phyloP scores from a whole-genome alignment of 2,888 invertebrate species.

The Willowsia nigromaculata region DNA sequence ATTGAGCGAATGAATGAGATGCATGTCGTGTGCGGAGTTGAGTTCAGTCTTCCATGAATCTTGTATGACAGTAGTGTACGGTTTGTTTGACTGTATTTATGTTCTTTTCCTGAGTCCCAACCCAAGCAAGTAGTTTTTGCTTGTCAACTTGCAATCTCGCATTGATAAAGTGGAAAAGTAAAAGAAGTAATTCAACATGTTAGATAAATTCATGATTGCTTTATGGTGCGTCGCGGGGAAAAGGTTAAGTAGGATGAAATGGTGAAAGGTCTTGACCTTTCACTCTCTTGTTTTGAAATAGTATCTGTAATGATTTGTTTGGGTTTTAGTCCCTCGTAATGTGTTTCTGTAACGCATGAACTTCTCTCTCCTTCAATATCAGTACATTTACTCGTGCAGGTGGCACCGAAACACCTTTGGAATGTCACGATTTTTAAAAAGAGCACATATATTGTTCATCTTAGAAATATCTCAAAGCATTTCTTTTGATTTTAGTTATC shows the following conservation, averaged over 20 bases:
- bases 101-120: too few species aligned
- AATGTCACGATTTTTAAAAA: conserved; percentile 19
- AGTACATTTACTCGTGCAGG: background rate
- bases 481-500: background rate
- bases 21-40: background rate
- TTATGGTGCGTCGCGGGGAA: background rate
- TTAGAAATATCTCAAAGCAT: background rate
- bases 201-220: too few species aligned
- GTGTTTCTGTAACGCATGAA: background rate
- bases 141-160: too few species aligned
- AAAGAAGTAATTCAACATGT: too few species aligned
- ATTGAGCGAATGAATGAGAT: background rate
- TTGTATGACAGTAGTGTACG: too few species aligned
- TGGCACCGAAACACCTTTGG: background rate
- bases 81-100: too few species aligned
- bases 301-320: conserved; percentile 38
- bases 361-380: background rate
- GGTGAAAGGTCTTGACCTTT: conserved; percentile 62
- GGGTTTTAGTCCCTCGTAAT: background rate
- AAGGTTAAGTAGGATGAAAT: background rate
- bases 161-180: too few species aligned
- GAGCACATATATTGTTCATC: background rate
- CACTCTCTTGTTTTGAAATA: conserved; percentile 8
- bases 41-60: too few species aligned
- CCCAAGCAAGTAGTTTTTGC: too few species aligned